Conservation (phyloP, 2,797 vertebrate species). For the Gorsachius magnificus region DNA sequence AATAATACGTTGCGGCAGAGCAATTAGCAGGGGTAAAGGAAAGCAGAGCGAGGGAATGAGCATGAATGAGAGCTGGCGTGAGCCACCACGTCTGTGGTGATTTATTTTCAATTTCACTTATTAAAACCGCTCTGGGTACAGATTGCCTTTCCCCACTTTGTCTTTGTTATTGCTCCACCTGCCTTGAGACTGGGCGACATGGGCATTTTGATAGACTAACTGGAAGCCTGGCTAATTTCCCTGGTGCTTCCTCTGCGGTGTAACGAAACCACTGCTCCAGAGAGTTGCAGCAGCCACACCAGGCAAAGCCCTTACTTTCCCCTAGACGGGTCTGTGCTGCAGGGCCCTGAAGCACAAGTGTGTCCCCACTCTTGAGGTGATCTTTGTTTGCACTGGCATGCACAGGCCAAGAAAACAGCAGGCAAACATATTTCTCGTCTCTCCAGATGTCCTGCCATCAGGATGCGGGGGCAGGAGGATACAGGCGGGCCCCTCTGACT, state of each 20-base stretch:
- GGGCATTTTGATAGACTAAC: background rate
- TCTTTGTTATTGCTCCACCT: background rate
- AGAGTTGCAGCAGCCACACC: fast-evolving
- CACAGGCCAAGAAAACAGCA: background rate
- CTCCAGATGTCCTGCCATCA: background rate
- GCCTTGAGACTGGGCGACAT: background rate
- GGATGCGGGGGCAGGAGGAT: background rate
- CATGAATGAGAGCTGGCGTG: background rate
- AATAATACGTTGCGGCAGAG: background rate
- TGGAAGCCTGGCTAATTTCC: background rate
- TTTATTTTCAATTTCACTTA: slow-evolving; percentile 34
- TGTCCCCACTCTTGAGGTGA: background rate
- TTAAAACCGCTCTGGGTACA: background rate
- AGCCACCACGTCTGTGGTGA: background rate
- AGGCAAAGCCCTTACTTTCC: background rate
- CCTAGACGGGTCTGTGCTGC: background rate
- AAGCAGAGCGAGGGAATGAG: background rate
- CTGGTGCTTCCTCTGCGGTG: background rate
- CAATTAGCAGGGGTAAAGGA: background rate
- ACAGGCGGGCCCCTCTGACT: background rate
- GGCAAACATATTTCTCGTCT: background rate
- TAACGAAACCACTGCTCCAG: background rate
- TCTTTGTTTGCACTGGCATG: background rate
- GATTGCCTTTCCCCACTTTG: background rate
- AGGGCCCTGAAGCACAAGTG: background rate